Base-by-base conservation (phyloP, 2,797 vertebrate species). In the Huso huso region DNA sequence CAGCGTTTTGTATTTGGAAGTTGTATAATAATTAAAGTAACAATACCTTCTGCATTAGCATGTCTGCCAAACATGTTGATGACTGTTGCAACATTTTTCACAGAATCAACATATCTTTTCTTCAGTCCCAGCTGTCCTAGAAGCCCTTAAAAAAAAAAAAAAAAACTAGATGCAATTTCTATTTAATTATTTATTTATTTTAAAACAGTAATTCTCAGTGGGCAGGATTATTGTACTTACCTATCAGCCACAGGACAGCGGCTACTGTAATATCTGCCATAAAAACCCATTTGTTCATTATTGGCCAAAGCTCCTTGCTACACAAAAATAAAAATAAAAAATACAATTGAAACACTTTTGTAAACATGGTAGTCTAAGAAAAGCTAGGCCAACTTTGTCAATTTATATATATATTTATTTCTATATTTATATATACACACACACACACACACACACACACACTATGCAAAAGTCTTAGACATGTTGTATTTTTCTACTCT, bases 281-380 rank as follows among this genome's bases (percentile, higher is more conserved):
- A 18, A 18, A 1, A 76, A 78, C 81, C 96, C 96, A 99, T 10
- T 84, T 81, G 74, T 99, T 93, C 93, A 99, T 93, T 2, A 93
- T 75, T 12, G 97, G 97, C 97, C 97, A 99, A 70, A 98, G 85
- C 69, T 94, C 88, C 75, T 93, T 94, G 58, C 97, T 99, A 75
- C 49, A 52, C 65, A 74, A 62, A 68, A 12, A 75, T 37, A 60
- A 15, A 10, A 63, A 13, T 37, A 60, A 15, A 10, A 63, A 13
- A 49, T 18, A 64, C 48, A 55, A 62, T 7, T 61, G 6, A 8
- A 13, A 63, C 37, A 37, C 37, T 37, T 37, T 5, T 37, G 37
- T 37, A 37, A 37, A 37, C 37, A 37, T 5, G 37, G 37, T 37
- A 37, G 37, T 37, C 37, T 37, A 37, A 37, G 37, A 37, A 37